Percentiles rank a stretch among this genome's conserved stretches.
Evolutionary conservation across 2,888 invertebrate species (phyloP).

Genomic region (Lathronympha strigana): DNA sequence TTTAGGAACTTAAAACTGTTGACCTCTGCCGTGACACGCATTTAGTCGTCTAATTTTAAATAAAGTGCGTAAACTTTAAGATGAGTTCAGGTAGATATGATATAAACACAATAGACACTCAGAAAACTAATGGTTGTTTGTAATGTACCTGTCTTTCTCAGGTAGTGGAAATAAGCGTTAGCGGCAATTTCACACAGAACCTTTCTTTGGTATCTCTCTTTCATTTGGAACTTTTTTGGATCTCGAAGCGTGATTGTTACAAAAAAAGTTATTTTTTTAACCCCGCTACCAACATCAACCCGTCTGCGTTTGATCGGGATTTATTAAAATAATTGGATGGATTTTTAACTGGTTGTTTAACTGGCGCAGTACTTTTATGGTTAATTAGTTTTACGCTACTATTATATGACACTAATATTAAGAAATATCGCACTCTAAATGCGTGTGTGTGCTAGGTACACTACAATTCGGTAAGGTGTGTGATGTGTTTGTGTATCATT

Average conservation of each 20-base stretch:
- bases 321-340: background rate
- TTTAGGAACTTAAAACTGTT: slow-evolving; percentile 21
- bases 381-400: too few relatives aligned
- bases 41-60: slow-evolving; percentile 12
- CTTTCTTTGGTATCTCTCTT: slow-evolving; percentile 38
- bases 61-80: slow-evolving; percentile 3
- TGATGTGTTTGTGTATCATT: too few relatives aligned
- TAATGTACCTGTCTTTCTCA: slow-evolving; percentile 49
- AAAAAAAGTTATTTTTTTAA: slow-evolving; percentile 48
- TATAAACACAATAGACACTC: slow-evolving; percentile 29
- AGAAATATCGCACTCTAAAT: too few relatives aligned
- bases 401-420: too few relatives aligned
- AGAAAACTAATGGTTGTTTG: slow-evolving; percentile 29
- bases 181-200: slow-evolving; percentile 48
- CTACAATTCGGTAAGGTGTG: too few relatives aligned
- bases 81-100: slow-evolving; percentile 27
- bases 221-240: slow-evolving; percentile 41
- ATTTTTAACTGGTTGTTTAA: too few relatives aligned
- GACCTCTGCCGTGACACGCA: slow-evolving; percentile 8
- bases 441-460: too few relatives aligned
- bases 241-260: slow-evolving; percentile 43
- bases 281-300: background rate
- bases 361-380: too few relatives aligned
- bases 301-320: background rate
- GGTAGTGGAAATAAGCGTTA: slow-evolving; percentile 53